A percentile compares a stretch with the other conserved stretches of the same genome.
Conservation (phyloP, 2,113 vertebrate genomes). For the Brevimyrus niger region DNA sequence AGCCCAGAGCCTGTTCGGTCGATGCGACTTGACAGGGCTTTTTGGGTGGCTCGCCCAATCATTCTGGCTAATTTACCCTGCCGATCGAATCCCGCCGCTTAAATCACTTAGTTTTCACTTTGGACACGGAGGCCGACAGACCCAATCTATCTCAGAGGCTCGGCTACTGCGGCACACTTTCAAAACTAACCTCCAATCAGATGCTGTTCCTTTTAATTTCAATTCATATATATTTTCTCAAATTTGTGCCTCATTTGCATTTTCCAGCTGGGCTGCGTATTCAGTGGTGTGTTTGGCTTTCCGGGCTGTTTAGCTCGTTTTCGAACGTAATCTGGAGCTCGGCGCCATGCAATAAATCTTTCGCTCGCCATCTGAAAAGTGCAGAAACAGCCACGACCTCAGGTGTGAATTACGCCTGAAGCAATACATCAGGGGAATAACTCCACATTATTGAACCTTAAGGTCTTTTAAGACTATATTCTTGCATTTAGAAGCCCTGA, state of each 20-base stretch:
- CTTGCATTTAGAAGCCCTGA: background rate
- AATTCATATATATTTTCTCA: background rate
- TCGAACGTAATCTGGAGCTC: background rate
- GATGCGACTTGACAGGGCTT: background rate
- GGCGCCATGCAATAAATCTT: background rate
- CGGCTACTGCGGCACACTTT: background rate
- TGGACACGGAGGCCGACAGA: background rate
- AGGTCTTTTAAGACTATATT: background rate
- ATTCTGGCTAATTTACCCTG: slow-evolving; percentile 6
- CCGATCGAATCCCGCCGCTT: background rate
- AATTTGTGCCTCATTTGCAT: background rate
- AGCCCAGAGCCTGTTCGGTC: background rate
- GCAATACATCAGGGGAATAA: background rate
- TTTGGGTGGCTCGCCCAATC: slow-evolving; percentile 5
- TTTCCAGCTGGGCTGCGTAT: background rate
- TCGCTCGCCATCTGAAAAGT: background rate
- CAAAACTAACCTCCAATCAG: background rate
- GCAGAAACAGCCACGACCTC: background rate
- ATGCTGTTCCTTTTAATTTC: background rate
- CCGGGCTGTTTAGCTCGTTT: background rate
- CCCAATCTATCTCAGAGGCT: background rate
- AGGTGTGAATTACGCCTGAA: background rate
- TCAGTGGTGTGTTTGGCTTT: background rate
- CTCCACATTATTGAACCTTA: background rate
- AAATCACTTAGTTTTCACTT: slow-evolving; percentile 16